phyloP scores from a whole-genome alignment of 2,797 vertebrate species.

The Glossophaga mutica region DNA sequence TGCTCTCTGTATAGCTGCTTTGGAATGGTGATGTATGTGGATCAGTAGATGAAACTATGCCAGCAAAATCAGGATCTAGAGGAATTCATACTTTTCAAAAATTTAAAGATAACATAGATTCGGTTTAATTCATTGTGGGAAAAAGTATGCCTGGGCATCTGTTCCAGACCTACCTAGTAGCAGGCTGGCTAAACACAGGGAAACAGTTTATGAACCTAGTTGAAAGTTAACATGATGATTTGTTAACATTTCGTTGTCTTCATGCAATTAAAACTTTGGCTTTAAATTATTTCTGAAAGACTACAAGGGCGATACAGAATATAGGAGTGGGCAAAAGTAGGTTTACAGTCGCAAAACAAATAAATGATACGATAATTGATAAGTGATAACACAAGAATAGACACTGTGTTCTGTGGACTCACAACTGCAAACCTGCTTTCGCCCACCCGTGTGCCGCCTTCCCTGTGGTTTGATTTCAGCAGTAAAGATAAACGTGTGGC shows the following conservation, averaged over 20 bases:
- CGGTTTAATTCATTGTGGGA: background rate
- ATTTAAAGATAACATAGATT: background rate
- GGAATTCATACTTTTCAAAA: background rate
- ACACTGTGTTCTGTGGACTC: background rate
- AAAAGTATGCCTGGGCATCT: background rate
- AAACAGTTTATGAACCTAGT: slow-evolving; percentile 4
- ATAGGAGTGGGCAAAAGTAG: background rate
- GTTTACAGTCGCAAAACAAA: background rate
- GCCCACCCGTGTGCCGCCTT: background rate
- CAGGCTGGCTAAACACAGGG: background rate
- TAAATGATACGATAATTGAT: background rate
- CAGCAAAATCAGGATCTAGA: background rate
- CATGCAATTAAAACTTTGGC: background rate
- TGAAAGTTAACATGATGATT: background rate
- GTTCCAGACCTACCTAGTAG: background rate
- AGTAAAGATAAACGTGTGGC: background rate
- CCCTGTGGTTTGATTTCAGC: background rate
- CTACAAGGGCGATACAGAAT: background rate
- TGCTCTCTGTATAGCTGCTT: background rate
- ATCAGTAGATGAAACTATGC: background rate
- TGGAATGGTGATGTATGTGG: background rate
- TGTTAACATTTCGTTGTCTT: background rate
- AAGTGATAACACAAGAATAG: background rate
- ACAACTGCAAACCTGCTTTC: background rate
- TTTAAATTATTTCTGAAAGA: background rate